phyloP scores from a whole-genome alignment of 2,888 invertebrate species.

The Agriopis leucophaearia region DNA sequence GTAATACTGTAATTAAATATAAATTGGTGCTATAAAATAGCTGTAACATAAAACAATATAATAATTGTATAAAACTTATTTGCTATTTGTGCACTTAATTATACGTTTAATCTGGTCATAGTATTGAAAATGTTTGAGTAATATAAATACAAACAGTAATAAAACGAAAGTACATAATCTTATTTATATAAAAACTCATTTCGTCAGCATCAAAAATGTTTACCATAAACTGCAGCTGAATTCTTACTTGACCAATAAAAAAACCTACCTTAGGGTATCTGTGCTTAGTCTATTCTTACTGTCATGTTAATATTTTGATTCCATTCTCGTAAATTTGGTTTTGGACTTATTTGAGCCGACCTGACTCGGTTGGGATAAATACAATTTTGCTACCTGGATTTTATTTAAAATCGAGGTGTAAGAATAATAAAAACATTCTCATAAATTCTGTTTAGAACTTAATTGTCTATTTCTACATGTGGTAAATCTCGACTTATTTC shows the following conservation, averaged over 20 bases:
- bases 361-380: too few relatives aligned
- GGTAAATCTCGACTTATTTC: too few relatives aligned
- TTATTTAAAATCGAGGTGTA: too few relatives aligned
- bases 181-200: too few relatives aligned
- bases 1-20: conserved; percentile 1
- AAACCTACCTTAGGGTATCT: not conserved
- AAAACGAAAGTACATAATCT: not conserved
- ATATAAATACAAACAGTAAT: not conserved
- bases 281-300: not conserved
- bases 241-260: not conserved
- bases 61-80: not conserved
- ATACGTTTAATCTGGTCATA: not conserved
- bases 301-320: not conserved
- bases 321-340: not conserved
- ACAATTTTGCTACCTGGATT: too few relatives aligned
- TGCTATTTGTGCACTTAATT: not conserved
- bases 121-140: not conserved
- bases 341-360: not conserved
- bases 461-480: too few relatives aligned
- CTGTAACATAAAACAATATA: not conserved
- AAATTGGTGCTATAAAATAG: not conserved
- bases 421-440: too few relatives aligned
- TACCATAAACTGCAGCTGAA: not conserved
- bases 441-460: too few relatives aligned
- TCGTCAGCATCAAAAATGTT: not conserved